Conservation (phyloP, 1,140 invertebrate genomes). For the Musca vetustissima region DNA sequence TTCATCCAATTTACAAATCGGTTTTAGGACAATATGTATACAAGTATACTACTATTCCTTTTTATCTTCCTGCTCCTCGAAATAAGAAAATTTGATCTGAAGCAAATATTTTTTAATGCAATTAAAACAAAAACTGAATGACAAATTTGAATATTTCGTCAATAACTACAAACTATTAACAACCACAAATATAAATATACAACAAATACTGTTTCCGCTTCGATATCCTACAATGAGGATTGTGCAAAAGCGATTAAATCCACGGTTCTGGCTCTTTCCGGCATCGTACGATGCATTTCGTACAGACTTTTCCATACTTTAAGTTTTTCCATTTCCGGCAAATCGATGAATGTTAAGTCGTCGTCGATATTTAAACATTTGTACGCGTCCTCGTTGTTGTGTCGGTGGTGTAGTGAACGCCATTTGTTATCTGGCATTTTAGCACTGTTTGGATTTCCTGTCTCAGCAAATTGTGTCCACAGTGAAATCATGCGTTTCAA, state of each 20-base stretch:
- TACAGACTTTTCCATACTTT: constrained; percentile 46
- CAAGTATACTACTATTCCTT: too few relatives aligned
- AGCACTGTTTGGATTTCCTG: constrained; percentile 33
- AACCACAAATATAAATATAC: too few relatives aligned
- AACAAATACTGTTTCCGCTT: too few relatives aligned
- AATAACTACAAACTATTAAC: too few relatives aligned
- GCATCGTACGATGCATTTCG: constrained; percentile 6
- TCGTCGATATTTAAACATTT: constrained; percentile 51
- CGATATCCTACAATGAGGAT: neutral
- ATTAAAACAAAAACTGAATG: too few relatives aligned
- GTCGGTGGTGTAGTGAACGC: constrained; percentile 1
- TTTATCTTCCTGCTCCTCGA: too few relatives aligned
- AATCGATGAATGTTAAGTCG: constrained; percentile 38
- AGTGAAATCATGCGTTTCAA: constrained; percentile 42
- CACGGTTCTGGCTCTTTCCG: neutral
- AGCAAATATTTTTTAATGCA: too few relatives aligned
- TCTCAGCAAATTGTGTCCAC: constrained; percentile 46
- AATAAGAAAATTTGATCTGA: too few relatives aligned
- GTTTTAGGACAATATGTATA: too few relatives aligned
- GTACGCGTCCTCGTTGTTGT: constrained; percentile 17
- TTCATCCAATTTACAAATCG: too few relatives aligned
- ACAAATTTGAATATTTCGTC: too few relatives aligned
- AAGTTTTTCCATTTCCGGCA: constrained; percentile 47
- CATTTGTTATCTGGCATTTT: constrained; percentile 27
- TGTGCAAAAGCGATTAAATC: constrained; percentile 10